A percentile compares a stretch with the other conserved stretches of the same genome.
phyloP scores from a whole-genome alignment of 2,797 vertebrate genomes.

The Petrocephalus sullivani region DNA sequence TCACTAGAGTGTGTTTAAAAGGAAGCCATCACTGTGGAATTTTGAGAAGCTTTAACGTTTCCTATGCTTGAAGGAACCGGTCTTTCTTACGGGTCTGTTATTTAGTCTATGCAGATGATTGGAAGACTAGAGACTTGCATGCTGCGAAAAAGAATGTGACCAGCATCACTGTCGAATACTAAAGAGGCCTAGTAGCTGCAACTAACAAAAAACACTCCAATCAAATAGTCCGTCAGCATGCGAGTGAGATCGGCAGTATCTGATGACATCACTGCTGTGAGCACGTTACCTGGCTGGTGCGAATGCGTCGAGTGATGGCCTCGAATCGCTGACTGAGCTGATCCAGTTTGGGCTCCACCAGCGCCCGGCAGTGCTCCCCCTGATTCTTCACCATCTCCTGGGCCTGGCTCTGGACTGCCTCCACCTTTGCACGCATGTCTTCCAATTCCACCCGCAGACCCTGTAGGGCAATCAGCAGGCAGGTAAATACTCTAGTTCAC shows the following conservation, averaged over 20 bases:
- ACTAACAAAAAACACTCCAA: neutral
- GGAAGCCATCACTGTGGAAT: neutral
- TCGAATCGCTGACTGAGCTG: constrained; percentile 80
- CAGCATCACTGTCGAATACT: neutral
- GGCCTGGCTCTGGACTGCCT: constrained; percentile 74
- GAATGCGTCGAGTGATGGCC: constrained; percentile 73
- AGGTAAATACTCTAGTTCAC: neutral
- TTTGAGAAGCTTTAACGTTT: constrained; percentile 6
- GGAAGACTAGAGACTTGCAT: neutral
- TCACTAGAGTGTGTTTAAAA: constrained; percentile 11
- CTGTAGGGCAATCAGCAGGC: constrained; percentile 70
- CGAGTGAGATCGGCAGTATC: neutral
- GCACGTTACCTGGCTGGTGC: constrained; percentile 72
- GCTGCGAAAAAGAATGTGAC: neutral
- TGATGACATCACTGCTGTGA: neutral
- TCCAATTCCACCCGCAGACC: constrained; percentile 84
- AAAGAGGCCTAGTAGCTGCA: neutral
- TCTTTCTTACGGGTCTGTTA: neutral
- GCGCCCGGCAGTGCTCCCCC: constrained; percentile 82
- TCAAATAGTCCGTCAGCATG: neutral
- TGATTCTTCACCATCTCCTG: constrained; percentile 80
- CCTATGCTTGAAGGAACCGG: neutral
- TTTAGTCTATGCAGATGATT: neutral
- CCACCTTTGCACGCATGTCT: constrained; percentile 76
- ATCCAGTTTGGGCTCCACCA: constrained; percentile 80